A percentile compares a stretch with the other conserved stretches of the same genome.
Evolutionary conservation across 2,797 vertebrate genomes (phyloP).

Genomic region (Alectoris magna): DNA sequence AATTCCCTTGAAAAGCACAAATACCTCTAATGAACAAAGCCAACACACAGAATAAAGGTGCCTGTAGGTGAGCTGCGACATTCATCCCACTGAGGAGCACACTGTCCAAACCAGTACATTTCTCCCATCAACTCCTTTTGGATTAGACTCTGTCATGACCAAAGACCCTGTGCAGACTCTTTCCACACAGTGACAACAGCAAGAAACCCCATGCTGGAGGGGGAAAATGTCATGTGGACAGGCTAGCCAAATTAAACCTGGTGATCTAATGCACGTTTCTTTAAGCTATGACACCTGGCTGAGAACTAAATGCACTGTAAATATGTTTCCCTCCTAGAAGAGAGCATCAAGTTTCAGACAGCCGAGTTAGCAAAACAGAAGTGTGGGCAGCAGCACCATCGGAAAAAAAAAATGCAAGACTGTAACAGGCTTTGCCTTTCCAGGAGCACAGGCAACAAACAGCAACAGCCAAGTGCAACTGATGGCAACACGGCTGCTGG

Average conservation of each 20-base stretch:
- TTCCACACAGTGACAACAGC: neutral
- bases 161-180: neutral
- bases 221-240: neutral
- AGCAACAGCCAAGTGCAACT: neutral
- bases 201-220: neutral
- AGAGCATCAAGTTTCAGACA: slow-evolving; percentile 18
- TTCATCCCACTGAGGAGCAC: neutral
- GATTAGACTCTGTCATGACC: neutral
- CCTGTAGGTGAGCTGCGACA: neutral
- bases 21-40: neutral
- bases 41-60: neutral
- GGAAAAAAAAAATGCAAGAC: neutral
- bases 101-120: neutral
- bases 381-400: neutral
- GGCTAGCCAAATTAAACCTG: slow-evolving; percentile 36
- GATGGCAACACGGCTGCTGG: neutral
- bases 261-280: neutral
- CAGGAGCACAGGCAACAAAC: neutral
- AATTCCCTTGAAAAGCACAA: neutral
- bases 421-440: neutral
- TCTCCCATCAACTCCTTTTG: neutral
- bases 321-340: slow-evolving; percentile 30
- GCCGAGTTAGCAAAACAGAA: slow-evolving; percentile 16
- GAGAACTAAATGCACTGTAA: slow-evolving; percentile 20
- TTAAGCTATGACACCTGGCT: slow-evolving; percentile 1